Evolutionary conservation across 1,140 invertebrate genomes (phyloP), one percentile per base, ranked within the genome.

Genomic region (Ectropis grisescens): DNA sequence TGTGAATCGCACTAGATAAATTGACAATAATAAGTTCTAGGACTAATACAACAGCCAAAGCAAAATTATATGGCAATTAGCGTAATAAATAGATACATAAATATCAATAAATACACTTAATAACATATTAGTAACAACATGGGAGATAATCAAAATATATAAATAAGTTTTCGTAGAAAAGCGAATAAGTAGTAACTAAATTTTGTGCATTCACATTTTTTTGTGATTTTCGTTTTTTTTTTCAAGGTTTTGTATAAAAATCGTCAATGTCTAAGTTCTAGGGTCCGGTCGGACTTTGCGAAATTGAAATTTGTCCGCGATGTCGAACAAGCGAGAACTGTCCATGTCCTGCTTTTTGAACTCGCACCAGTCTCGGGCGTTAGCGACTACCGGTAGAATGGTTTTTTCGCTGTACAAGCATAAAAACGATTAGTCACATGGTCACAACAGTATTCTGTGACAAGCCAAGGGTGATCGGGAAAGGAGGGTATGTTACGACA

Each of bases 1-100:
- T 74, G 76, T 81, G 76, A 81, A 81, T 69, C 68, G 75, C 75
- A 70, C 72, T 78, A 70, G 65, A 58, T 67, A 64, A 60, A 58
- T 62, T 65, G 58, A 66, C 54, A 67, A 57, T 58, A 67, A 57
- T 58, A 60, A 43, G 53, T 47, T 50, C 53, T 65, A 64, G 55
- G 62, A 74, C 70, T 69, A 74, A 71, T 65, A 80, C 70, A 62
- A 80, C 72, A 75, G 69, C 69, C 61, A 75, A 81, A 78, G 72
- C 75, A 41, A 74, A 68, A 66, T 52, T 53, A 66, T 66, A 70
- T 62, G 60, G 65, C 62, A 54, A 69, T 68, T 60, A 72, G 69
- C 58, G n/a, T n/a, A n/a, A 52, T 47, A 46, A 48, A 60, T 58
- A 57, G 26, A 56, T 58, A 61, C 24, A 26, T n/a, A 50, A 24